A percentile compares a stretch with the other conserved stretches of the same genome.
Conservation (phyloP, 1,140 invertebrate genomes). For the Elymnias hypermnestra region DNA sequence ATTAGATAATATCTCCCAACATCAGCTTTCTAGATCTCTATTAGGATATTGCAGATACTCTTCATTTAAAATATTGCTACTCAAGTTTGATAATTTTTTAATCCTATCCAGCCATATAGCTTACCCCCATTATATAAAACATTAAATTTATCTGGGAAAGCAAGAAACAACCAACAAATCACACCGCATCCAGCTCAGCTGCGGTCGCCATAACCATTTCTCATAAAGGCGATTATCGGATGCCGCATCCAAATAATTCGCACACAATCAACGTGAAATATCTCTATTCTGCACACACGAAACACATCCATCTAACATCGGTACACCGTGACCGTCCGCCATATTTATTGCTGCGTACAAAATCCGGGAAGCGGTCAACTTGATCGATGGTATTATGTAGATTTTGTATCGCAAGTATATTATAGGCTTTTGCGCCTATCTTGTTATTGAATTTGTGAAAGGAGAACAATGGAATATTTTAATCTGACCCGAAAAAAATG, state of each 20-base stretch:
- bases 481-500: neutral
- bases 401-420: slow-evolving; percentile 32
- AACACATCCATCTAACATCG: slow-evolving; percentile 34
- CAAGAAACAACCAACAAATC: slow-evolving; percentile 12
- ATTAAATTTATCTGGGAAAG: slow-evolving; percentile 1
- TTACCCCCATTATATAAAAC: too few species aligned
- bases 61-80: too few species aligned
- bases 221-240: slow-evolving; percentile 25
- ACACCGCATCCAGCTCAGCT: slow-evolving; percentile 15
- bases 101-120: too few species aligned
- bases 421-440: slow-evolving; percentile 20
- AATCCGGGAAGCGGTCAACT: slow-evolving; percentile 29
- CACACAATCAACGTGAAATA: slow-evolving; percentile 32
- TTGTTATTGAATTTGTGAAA: slow-evolving; percentile 23
- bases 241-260: slow-evolving; percentile 21
- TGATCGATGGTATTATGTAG: slow-evolving; percentile 38
- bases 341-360: slow-evolving; percentile 35
- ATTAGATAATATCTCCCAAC: too few species aligned
- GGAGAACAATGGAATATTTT: slow-evolving; percentile 15
- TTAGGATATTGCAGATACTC: too few species aligned
- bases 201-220: slow-evolving; percentile 15
- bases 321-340: slow-evolving; percentile 24
- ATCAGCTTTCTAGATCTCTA: too few species aligned
- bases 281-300: slow-evolving; percentile 25
- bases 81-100: too few species aligned